Base-by-base conservation (phyloP, 1,140 invertebrate species). In the Philotrypesis tridentata region DNA sequence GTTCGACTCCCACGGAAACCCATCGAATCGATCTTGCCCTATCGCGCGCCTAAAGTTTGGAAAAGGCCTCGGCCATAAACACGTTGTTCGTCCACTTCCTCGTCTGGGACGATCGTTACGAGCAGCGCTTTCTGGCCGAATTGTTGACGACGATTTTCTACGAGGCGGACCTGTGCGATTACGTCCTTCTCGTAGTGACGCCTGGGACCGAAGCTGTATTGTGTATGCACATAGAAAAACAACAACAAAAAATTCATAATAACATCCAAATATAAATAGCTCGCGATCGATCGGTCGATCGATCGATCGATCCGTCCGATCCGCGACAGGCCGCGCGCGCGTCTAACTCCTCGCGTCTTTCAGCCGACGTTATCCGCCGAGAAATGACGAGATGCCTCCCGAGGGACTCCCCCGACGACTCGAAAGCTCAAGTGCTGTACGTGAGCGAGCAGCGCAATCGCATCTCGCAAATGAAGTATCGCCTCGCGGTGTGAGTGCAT, bases 11-110 rank as follows among this genome's bases (percentile, higher is more conserved):
- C 48, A n/a, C 48, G 21, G 48, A 17, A 55, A 55, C 65, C 65
- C 5, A 1, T 14, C 65, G 65, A 14, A 27, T 48, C 43, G 0
- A 11, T 55, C 40, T 5, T 25, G 29, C 67, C n/a, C n/a, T n/a
- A 9, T 31, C 11, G 29, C 31, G 67, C 67, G 48, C n/a, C 14
- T 55, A 74, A 84, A 88, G 88, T 67, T 61, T 90, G 27, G 86
- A 87, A 82, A 85, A 91, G 25, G 67, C 91, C 63, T 92, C 88
- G 23, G 83, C 91, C 21, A 85, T 90, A 17, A 94, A 94, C 82
- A 92, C 93, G 0, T 83, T 93, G 23, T 94, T 93, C 86, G 84
- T 94, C 17, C 93, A 94, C 80, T 84, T 93, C 37, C 83, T 93
- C 1, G 92, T 91, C 11, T 94, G 91, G 91, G 91, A 93, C 63